Percentiles rank a stretch among this genome's conserved stretches.
Evolutionary conservation across 1,140 invertebrate species (phyloP).

Genomic region (Drosophila burlai): DNA sequence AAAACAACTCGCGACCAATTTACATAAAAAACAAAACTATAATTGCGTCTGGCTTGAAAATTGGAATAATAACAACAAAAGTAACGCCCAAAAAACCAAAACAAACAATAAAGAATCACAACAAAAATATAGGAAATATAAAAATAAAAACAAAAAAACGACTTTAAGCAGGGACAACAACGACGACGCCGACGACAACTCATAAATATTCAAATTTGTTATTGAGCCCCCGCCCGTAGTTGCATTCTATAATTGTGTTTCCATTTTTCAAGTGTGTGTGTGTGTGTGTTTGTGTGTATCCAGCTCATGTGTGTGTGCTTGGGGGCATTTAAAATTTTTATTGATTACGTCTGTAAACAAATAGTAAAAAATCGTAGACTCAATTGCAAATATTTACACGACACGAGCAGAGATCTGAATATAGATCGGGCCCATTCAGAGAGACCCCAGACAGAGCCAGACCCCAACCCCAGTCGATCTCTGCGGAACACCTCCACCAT

Average conservation of each 20-base stretch:
- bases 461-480: no score
- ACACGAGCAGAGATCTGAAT: slow-evolving; percentile 45
- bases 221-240: slow-evolving; percentile 40
- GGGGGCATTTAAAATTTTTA: slow-evolving; percentile 45
- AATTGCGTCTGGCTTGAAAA: slow-evolving; percentile 49
- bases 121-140: slow-evolving; percentile 8
- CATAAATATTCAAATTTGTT: slow-evolving; percentile 76
- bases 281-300: not conserved
- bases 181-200: slow-evolving; percentile 58
- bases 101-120: slow-evolving; percentile 27
- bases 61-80: slow-evolving; percentile 53
- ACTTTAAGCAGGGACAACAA: slow-evolving; percentile 54
- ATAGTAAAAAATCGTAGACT: slow-evolving; percentile 80
- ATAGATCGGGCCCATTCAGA: slow-evolving; percentile 31
- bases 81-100: slow-evolving; percentile 32
- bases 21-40: slow-evolving; percentile 35
- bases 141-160: slow-evolving; percentile 30
- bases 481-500: no score
- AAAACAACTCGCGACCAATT: slow-evolving; percentile 26
- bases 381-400: slow-evolving; percentile 75
- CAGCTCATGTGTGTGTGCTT: slow-evolving; percentile 1
- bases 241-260: slow-evolving; percentile 61
- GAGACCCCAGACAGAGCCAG: no score
- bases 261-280: slow-evolving; percentile 40
- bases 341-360: slow-evolving; percentile 81